Percentiles rank a stretch among this genome's conserved stretches.
phyloP scores from a whole-genome alignment of 2,113 vertebrate species.

The Hyaena hyaena region DNA sequence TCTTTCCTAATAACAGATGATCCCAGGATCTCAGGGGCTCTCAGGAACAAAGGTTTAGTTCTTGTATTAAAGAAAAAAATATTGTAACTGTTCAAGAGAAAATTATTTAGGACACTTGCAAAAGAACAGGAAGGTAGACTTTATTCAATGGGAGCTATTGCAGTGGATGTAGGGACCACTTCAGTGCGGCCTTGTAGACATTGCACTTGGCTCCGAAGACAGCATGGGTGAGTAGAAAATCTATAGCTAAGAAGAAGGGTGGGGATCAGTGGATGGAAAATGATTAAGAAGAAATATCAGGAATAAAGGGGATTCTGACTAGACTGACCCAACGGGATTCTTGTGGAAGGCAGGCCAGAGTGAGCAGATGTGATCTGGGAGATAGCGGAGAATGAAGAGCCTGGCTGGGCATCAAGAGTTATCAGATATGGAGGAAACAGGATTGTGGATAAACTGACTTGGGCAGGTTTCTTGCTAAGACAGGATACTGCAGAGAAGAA shows the following conservation, averaged over 20 bases:
- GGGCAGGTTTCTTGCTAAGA: not conserved
- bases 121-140: not conserved
- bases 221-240: not conserved
- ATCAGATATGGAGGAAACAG: not conserved
- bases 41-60: not conserved
- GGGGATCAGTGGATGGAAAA: not conserved
- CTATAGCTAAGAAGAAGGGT: not conserved
- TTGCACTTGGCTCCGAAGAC: too few relatives aligned
- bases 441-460: not conserved
- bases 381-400: not conserved
- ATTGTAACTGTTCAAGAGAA: not conserved
- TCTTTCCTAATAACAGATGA: not conserved
- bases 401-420: not conserved
- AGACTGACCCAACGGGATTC: not conserved
- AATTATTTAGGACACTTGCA: not conserved
- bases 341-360: not conserved
- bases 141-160: not conserved
- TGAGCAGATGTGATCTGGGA: not conserved
- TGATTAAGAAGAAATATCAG: not conserved
- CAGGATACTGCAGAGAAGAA: not conserved
- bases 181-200: not conserved
- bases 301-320: not conserved
- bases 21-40: not conserved
- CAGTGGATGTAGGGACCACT: not conserved
- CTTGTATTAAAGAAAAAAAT: not conserved